These are phyloP conservation scores for Scotopteryx bipunctaria DNA, from an alignment of 2,888 invertebrate genomes.

Conservation along the genomic window DNA sequence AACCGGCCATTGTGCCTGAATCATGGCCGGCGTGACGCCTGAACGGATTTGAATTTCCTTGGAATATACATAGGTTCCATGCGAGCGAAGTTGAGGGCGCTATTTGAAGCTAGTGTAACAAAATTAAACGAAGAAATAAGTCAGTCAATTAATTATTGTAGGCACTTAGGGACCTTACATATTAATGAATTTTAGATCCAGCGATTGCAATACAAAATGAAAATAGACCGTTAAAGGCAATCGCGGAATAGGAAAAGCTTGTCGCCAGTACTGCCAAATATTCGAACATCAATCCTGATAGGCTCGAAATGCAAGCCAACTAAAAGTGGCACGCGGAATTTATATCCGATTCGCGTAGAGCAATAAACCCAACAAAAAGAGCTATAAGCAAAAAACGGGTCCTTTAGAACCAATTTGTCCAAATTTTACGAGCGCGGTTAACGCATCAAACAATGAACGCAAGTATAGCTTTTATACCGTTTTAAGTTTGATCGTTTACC, in stretches of 20 bases:
- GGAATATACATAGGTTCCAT: too few relatives aligned
- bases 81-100: too few relatives aligned
- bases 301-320: slow-evolving; percentile 35
- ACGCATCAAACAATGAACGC: slow-evolving; percentile 71
- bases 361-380: slow-evolving; percentile 56
- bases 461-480: slow-evolving; percentile 68
- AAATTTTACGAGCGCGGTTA: slow-evolving; percentile 68
- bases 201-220: neutral
- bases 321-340: slow-evolving; percentile 40
- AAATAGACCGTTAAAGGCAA: slow-evolving; percentile 12
- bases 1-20: too few relatives aligned
- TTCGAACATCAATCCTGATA: slow-evolving; percentile 47
- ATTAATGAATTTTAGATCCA: slow-evolving; percentile 4
- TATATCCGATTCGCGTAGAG: slow-evolving; percentile 30
- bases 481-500: slow-evolving; percentile 71
- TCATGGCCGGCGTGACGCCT: too few relatives aligned
- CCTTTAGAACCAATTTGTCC: slow-evolving; percentile 75
- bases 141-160: too few relatives aligned
- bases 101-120: too few relatives aligned
- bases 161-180: too few relatives aligned
- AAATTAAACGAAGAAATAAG: too few relatives aligned
- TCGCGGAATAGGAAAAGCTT: slow-evolving; percentile 40
- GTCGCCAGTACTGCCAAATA: slow-evolving; percentile 39
- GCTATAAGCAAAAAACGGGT: slow-evolving; percentile 50
- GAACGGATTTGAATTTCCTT: too few relatives aligned